phyloP scores from a whole-genome alignment of 2,888 invertebrate species.

The Keiferia lycopersicella region DNA sequence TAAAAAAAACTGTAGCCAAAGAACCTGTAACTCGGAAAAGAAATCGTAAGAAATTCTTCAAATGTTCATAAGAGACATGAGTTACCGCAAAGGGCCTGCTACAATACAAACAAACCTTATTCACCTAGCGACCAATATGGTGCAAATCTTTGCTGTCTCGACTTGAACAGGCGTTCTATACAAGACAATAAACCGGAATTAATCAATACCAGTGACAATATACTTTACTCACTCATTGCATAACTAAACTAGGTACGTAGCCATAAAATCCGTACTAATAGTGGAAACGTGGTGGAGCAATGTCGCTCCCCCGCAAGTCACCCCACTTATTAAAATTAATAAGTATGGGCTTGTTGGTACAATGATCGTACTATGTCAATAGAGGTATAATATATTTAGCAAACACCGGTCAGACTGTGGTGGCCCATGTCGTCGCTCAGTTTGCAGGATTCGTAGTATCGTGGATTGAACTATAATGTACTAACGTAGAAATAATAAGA shows the following conservation, averaged over 20 bases:
- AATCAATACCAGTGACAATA: constrained; percentile 1
- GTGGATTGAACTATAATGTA: no score
- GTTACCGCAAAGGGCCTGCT: background rate
- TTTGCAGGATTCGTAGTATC: constrained; percentile 38
- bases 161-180: constrained; percentile 1
- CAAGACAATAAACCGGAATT: background rate
- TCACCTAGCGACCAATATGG: background rate
- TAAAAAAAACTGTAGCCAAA: no score
- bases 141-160: background rate
- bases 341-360: constrained; percentile 76
- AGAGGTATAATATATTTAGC: constrained; percentile 75
- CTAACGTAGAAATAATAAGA: no score
- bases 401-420: constrained; percentile 65
- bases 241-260: constrained; percentile 39
- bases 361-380: constrained; percentile 79
- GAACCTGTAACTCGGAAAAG: no score
- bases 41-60: no score
- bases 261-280: constrained; percentile 76
- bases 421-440: constrained; percentile 33
- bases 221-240: background rate
- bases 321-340: constrained; percentile 81
- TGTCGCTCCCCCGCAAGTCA: constrained; percentile 62
- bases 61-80: no score
- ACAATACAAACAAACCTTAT: no score
- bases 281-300: constrained; percentile 60